Conservation (phyloP, 2,113 vertebrate species). For the Callipepla squamata region DNA sequence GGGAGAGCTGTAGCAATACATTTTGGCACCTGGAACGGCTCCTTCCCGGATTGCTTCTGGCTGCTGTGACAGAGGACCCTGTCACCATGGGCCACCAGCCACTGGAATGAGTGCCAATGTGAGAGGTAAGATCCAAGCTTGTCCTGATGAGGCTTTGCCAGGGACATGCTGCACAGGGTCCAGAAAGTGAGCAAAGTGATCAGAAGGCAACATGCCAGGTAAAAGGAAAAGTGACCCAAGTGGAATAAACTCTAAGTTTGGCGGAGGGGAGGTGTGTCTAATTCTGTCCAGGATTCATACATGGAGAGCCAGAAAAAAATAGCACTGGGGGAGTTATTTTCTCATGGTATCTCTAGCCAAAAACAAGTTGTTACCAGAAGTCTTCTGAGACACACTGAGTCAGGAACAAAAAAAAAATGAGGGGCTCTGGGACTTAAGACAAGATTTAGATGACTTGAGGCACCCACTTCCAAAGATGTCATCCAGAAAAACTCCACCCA, state of each 20-base stretch:
- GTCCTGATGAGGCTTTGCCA: background rate
- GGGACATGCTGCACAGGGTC: background rate
- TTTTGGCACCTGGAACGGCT: constrained; percentile 28
- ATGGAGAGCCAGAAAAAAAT: constrained; percentile 11
- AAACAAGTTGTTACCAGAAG: constrained; percentile 68
- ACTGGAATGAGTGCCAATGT: background rate
- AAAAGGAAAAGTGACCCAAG: background rate
- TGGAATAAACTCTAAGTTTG: background rate
- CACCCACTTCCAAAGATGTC: constrained; percentile 44
- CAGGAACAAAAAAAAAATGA: background rate
- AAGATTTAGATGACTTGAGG: constrained; percentile 46
- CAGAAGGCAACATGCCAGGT: background rate
- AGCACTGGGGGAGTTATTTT: constrained; percentile 54
- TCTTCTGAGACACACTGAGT: constrained; percentile 58
- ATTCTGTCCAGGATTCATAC: constrained; percentile 33
- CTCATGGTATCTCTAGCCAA: constrained; percentile 68
- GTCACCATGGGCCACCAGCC: background rate
- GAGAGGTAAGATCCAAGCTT: background rate
- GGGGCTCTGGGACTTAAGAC: constrained; percentile 3
- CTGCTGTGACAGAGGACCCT: background rate
- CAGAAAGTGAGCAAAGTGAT: background rate
- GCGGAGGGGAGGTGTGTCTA: constrained; percentile 38
- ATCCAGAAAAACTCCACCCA: constrained; percentile 44
- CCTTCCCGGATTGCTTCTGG: background rate
- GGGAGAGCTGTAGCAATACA: background rate